Conservation (phyloP, 2,113 vertebrate genomes). For the Brachypteracias leptosomus region DNA sequence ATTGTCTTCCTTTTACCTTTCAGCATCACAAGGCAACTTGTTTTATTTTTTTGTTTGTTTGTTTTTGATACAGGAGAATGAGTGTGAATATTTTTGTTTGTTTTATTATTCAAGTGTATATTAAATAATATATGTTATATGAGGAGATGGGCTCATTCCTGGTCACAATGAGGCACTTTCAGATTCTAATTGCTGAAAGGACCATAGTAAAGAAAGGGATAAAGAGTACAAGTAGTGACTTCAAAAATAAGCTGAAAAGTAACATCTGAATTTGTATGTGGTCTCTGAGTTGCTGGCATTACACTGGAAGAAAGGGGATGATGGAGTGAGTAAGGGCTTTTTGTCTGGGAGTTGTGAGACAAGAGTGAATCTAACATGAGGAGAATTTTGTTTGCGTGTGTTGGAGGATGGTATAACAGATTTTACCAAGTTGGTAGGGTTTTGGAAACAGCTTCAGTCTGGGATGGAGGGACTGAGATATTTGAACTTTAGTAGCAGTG, state of each 20-base stretch:
- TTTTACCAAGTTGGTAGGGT: neutral
- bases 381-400: neutral
- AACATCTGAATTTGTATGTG: neutral
- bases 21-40: neutral
- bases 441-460: neutral
- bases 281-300: neutral
- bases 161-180: neutral
- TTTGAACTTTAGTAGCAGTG: neutral
- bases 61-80: neutral
- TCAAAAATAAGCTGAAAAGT: neutral
- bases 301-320: neutral
- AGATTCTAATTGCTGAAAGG: neutral
- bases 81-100: neutral
- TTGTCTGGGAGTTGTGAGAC: neutral
- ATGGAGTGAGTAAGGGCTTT: neutral
- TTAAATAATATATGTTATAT: neutral
- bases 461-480: neutral
- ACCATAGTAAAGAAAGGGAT: neutral
- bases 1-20: neutral
- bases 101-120: neutral
- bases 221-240: neutral
- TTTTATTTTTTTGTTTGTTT: neutral
- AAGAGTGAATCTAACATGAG: neutral
- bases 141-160: neutral
- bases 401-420: neutral